phyloP scores from a whole-genome alignment of 2,797 vertebrate genomes.

The Gouania willdenowi region DNA sequence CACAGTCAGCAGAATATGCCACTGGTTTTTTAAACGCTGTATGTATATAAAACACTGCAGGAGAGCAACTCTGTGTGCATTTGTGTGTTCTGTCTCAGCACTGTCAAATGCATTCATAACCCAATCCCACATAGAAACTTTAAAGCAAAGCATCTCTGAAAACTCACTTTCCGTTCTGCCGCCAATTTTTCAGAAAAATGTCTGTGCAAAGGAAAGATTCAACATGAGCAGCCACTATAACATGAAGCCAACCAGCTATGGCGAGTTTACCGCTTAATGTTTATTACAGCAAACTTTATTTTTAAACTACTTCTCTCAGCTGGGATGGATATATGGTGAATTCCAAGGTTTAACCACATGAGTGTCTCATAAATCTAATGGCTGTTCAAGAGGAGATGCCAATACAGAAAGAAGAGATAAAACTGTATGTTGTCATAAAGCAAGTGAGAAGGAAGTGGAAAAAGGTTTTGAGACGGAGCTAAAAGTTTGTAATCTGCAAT shows the following conservation, averaged over 20 bases:
- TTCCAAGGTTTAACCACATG: not conserved
- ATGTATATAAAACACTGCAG: slow-evolving; percentile 30
- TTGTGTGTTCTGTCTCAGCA: slow-evolving; percentile 35
- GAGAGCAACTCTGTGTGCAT: not conserved
- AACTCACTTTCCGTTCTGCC: slow-evolving; percentile 20
- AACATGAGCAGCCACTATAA: slow-evolving; percentile 1
- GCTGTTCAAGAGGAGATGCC: not conserved
- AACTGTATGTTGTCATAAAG: not conserved
- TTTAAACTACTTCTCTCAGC: not conserved
- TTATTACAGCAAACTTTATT: not conserved
- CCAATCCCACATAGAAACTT: slow-evolving; percentile 53
- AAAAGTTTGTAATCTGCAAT: slow-evolving; percentile 52
- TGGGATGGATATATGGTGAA: not conserved
- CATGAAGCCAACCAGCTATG: not conserved
- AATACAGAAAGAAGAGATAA: not conserved
- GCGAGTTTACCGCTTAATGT: not conserved
- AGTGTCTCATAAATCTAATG: not conserved
- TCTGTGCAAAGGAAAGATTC: slow-evolving; percentile 22
- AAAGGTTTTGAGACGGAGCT: slow-evolving; percentile 13
- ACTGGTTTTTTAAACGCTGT: slow-evolving; percentile 31
- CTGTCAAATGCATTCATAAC: slow-evolving; percentile 68
- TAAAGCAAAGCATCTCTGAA: slow-evolving; percentile 29
- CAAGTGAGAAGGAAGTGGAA: slow-evolving; percentile 15
- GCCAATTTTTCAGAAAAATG: slow-evolving; percentile 23
- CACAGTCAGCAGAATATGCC: slow-evolving; percentile 53